phyloP scores from a whole-genome alignment of 35 echinoderm and acorn worm genomes.

The Chiridota heheva region DNA sequence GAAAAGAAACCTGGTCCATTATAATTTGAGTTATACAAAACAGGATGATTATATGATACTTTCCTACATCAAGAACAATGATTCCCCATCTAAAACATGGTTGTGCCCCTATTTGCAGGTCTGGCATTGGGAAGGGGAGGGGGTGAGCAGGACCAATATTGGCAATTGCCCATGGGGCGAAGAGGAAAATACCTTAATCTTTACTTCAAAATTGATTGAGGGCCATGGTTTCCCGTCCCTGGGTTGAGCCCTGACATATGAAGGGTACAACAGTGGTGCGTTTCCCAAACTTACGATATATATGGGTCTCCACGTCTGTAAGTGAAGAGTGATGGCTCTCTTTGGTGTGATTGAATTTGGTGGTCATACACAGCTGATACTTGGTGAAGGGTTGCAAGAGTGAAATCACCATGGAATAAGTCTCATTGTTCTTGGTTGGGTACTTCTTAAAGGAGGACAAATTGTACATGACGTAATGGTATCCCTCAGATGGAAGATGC shows the following conservation, averaged over 20 bases:
- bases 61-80: too few relatives aligned
- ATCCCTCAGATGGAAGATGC: slow-evolving; percentile 9
- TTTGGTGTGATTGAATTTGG: slow-evolving; percentile 42
- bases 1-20: too few relatives aligned
- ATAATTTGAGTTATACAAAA: too few relatives aligned
- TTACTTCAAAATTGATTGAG: too few relatives aligned
- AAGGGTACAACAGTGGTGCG: not conserved
- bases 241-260: not conserved
- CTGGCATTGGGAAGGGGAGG: too few relatives aligned
- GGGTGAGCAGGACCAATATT: too few relatives aligned
- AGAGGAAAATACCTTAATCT: too few relatives aligned
- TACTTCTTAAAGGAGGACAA: slow-evolving; percentile 44
- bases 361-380: slow-evolving; percentile 68
- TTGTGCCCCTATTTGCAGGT: too few relatives aligned
- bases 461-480: slow-evolving; percentile 65
- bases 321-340: slow-evolving; percentile 47
- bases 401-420: slow-evolving; percentile 21
- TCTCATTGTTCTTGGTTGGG: slow-evolving; percentile 60
- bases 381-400: slow-evolving; percentile 45
- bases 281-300: slow-evolving; percentile 39
- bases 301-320: slow-evolving; percentile 37
- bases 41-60: too few relatives aligned
- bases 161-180: too few relatives aligned
- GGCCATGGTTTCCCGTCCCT: not conserved
- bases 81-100: too few relatives aligned